These are phyloP conservation scores for Xyliphius kryptos DNA, from an alignment of 2,113 vertebrate genomes.

Conservation along the genomic window DNA sequence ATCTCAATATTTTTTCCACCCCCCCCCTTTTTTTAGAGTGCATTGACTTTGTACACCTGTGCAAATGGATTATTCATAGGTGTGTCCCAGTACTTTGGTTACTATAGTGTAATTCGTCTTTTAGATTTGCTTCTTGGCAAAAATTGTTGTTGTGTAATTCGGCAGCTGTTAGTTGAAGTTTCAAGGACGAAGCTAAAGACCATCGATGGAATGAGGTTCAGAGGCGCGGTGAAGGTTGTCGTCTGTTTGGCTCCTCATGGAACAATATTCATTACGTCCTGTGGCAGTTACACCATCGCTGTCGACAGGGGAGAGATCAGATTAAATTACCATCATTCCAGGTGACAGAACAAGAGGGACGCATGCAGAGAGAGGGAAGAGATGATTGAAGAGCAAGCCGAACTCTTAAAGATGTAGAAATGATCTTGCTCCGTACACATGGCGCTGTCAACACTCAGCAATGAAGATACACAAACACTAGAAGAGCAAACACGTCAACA, in stretches of 20 bases:
- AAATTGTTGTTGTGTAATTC: no score
- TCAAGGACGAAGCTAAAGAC: background rate
- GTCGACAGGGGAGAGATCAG: conserved; percentile 22
- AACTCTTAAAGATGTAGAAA: background rate
- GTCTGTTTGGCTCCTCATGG: conserved; percentile 3
- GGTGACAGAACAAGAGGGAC: conserved; percentile 12
- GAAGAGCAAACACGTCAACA: conserved; percentile 8
- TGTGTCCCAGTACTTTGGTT: no score
- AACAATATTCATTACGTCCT: conserved; percentile 13
- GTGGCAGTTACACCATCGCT: conserved; percentile 28
- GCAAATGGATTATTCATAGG: no score
- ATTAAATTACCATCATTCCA: conserved; percentile 5
- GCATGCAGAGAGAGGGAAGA: background rate
- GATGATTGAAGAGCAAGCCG: background rate
- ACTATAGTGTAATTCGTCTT: no score
- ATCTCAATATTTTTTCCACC: no score
- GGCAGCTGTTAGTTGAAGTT: background rate
- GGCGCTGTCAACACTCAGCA: conserved; percentile 12
- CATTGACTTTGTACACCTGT: no score
- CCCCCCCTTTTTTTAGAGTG: no score
- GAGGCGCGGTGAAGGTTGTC: conserved; percentile 11
- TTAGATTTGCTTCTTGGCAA: background rate
- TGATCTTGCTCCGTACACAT: background rate
- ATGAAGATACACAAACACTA: background rate
- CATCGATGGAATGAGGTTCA: conserved; percentile 4